phyloP scores from a whole-genome alignment of 2,113 vertebrate genomes.

The Cromileptes altivelis region DNA sequence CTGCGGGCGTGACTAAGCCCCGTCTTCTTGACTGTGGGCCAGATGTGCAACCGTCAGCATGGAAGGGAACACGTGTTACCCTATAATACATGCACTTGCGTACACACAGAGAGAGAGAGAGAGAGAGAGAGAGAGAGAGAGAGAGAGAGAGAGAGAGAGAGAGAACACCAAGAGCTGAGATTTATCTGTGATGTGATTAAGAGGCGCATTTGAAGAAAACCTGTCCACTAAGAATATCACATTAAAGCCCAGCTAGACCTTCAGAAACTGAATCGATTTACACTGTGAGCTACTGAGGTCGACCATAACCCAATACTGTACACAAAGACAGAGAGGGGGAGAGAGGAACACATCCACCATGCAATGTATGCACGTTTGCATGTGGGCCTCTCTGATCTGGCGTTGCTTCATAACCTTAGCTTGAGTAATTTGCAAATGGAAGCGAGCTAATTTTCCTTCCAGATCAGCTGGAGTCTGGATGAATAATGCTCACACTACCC shows the following conservation, averaged over 20 bases:
- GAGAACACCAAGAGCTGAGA: conserved; percentile 59
- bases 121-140: background rate
- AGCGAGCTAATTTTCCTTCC: too few relatives aligned
- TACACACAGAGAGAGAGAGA: background rate
- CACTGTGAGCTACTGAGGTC: conserved; percentile 71
- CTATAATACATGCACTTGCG: conserved; percentile 5
- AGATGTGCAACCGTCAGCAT: conserved; percentile 28
- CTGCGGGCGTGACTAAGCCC: conserved; percentile 3
- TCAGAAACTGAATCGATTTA: conserved; percentile 81
- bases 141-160: background rate
- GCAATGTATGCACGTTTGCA: too few relatives aligned
- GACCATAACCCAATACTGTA: conserved; percentile 77
- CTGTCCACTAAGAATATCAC: conserved; percentile 83
- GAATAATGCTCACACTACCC: too few relatives aligned
- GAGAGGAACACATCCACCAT: background rate
- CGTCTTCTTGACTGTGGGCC: conserved; percentile 22
- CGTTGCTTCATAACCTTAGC: too few relatives aligned
- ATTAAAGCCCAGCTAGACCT: conserved; percentile 79
- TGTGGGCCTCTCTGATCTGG: too few relatives aligned
- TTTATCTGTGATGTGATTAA: conserved; percentile 85
- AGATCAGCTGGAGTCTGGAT: too few relatives aligned
- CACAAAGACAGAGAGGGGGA: conserved; percentile 18
- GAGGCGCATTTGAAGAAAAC: conserved; percentile 83
- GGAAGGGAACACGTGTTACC: conserved; percentile 9
- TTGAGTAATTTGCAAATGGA: too few relatives aligned